A percentile compares a stretch with the other conserved stretches of the same genome.
Evolutionary conservation across 2,113 vertebrate genomes (phyloP).

Genomic region (Paralichthys olivaceus): DNA sequence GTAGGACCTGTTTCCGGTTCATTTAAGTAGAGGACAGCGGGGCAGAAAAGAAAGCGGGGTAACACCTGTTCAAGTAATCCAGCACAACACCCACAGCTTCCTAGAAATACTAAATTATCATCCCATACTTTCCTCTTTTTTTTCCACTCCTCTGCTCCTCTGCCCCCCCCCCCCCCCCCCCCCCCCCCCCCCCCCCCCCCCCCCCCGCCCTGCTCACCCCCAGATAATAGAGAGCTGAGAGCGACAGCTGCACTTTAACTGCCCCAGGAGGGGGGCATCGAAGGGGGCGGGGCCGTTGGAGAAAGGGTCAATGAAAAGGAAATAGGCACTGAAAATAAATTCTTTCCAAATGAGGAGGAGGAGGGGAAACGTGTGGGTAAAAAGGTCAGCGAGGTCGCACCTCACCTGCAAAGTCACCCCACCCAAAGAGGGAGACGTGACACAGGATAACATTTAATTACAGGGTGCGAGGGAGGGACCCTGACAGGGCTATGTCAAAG

Average conservation of each 20-base stretch:
- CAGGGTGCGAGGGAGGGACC: neutral
- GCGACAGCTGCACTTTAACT: slow-evolving; percentile 76
- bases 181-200: slow-evolving; percentile 29
- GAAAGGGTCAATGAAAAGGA: slow-evolving; percentile 50
- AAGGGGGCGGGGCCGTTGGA: slow-evolving; percentile 16
- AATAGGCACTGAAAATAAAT: slow-evolving; percentile 54
- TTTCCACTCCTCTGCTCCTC: slow-evolving; percentile 6
- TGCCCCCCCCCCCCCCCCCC: slow-evolving; percentile 13
- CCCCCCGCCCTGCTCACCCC: slow-evolving; percentile 31
- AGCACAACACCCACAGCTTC: slow-evolving; percentile 55
- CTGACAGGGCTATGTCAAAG: neutral
- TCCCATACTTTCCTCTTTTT: slow-evolving; percentile 42
- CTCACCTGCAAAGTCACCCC: slow-evolving; percentile 50
- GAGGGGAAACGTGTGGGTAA: slow-evolving; percentile 26
- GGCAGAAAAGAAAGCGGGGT: slow-evolving; percentile 14
- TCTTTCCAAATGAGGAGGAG: slow-evolving; percentile 56
- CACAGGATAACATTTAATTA: slow-evolving; percentile 11
- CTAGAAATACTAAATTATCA: slow-evolving; percentile 56
- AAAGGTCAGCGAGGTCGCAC: slow-evolving; percentile 39
- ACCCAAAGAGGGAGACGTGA: slow-evolving; percentile 16
- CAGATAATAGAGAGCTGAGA: slow-evolving; percentile 50
- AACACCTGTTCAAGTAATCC: slow-evolving; percentile 71
- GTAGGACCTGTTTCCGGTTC: neutral
- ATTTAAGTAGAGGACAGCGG: slow-evolving; percentile 67
- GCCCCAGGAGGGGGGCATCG: slow-evolving; percentile 54